Base-by-base conservation (phyloP, 35 echinoderm and acorn worm genomes). In the Hemicentrotus pulcherrimus region DNA sequence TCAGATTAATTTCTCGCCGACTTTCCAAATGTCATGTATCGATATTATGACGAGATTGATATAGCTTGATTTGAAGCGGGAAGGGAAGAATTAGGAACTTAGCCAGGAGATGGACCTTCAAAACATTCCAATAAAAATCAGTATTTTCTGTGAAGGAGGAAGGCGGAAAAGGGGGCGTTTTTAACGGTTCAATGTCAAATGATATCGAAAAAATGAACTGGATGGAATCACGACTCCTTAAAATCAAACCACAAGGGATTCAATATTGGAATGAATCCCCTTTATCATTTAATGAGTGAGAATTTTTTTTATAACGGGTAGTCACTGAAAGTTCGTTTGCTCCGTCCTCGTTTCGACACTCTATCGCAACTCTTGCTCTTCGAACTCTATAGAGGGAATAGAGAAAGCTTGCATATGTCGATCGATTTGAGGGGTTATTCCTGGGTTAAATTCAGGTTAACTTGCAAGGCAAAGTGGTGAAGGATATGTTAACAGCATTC, bases 11-110 rank as follows among this genome's bases (percentile, higher is more conserved):
- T 78, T n/a, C 65, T n/a, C 65, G 65, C 65, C 19, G 65, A 78
- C 65, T 78, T 78, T 78, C 65, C 24, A 28, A 28, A 78, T 18
- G 65, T 78, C 65, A 78, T 28, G 65, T 78, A 78, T 28, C 19
- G 65, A n/a, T n/a, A 78, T 78, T 78, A n/a, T 78, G 65, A 78
- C 65, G 65, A 78, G 65, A 78, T n/a, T 78, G 65, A 78, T n/a
- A n/a, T 4, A n/a, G n/a, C 22, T n/a, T 59, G 19, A 78, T 78
- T 78, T n/a, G 19, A 28, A n/a, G 65, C 19, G 65, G 65, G 65
- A 28, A 78, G 65, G 65, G n/a, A n/a, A 78, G 19, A 78, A 78
- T 78, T 78, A 78, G 65, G 28, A 78, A 6, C 65, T 78, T n/a
- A 7, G 65, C 65, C 65, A 78, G 65, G 28, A 78, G 65, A 78